A percentile compares a stretch with the other conserved stretches of the same genome.
phyloP scores from a whole-genome alignment of 2,797 vertebrate species.

The Sebastes vulpes region DNA sequence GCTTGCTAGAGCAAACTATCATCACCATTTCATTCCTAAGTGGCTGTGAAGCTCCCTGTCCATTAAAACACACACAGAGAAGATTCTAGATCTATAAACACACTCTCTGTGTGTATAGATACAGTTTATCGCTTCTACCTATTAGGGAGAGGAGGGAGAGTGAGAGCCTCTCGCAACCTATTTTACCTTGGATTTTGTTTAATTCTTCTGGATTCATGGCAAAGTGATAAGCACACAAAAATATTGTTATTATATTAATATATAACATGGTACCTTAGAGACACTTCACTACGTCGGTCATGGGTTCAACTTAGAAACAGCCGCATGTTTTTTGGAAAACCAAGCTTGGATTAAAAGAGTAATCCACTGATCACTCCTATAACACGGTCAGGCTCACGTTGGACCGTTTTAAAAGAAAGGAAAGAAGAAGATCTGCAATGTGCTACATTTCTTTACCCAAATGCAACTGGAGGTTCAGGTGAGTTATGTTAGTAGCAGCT shows the following conservation, averaged over 20 bases:
- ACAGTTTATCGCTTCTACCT: neutral
- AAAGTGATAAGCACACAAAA: neutral
- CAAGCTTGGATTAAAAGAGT: neutral
- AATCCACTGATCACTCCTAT: neutral
- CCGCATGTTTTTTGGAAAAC: neutral
- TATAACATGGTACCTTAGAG: neutral
- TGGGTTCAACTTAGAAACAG: neutral
- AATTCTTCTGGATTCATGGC: neutral
- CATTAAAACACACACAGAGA: conserved; percentile 41
- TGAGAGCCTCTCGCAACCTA: neutral
- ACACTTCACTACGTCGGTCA: neutral
- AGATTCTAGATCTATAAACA: conserved; percentile 47
- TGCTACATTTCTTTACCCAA: neutral
- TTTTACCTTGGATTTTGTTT: conserved; percentile 9
- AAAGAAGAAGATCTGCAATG: neutral
- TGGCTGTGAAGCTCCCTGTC: conserved; percentile 51
- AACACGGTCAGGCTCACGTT: neutral
- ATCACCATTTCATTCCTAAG: conserved; percentile 55
- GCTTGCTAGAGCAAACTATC: conserved; percentile 48
- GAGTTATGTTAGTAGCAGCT: too few species aligned
- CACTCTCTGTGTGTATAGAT: conserved; percentile 13
- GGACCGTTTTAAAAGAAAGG: neutral
- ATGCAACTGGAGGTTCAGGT: neutral
- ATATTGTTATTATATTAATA: neutral
- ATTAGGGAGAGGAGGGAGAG: neutral